Evolutionary conservation across 2,113 vertebrate genomes (phyloP), one percentile per base, ranked within the genome.

Genomic region (Hiodon alosoides): DNA sequence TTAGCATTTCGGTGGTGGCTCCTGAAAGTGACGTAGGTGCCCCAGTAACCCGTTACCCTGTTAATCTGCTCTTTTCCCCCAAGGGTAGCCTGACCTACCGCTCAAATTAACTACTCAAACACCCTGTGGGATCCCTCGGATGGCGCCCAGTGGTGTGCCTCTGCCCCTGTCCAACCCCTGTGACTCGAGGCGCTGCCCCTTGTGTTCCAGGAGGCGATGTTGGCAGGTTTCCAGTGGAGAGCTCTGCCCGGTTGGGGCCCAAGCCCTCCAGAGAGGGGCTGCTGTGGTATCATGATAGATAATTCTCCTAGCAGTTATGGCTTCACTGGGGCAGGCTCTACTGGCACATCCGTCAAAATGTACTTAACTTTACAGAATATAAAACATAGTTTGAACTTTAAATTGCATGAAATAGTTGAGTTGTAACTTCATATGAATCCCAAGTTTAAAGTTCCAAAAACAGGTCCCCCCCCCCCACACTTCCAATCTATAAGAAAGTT

Each of bases 91-190:
- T 76, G 75, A 76, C 75, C 74, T 76, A 51, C 67, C 17, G 16
- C 74, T 69, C 74, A 76, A 69, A 76, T 76, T 70, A 70, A 76
- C 74, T 62, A 58, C 64, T 51, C 59, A 76, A 61, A 76, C 64
- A 50, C 67, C 74, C 67, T 9, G 67, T 51, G 67, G 74, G 67
- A 31, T 31, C 67, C 57, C 67, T 62, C 13, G 57, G 46, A 61
- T 60, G 67, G 57, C 7, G 11, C 58, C 69, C 48, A 17, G 67
- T 8, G 17, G 67, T n/a, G 48, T 51, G 3, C 67, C 59, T 48
- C 67, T 54, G 67, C 74, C 67, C 71, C 51, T n/a, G 74, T 68
- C 74, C 67, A 11, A 70, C 74, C 67, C 74, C 66, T 11, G 16
- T 11, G 67, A 54, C 74, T 69, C 58, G 57, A 8, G 57, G 55